Evolutionary conservation across 2,888 invertebrate species (phyloP), one percentile per base, ranked within the genome.

Genomic region (Acanthosepion lycidas): DNA sequence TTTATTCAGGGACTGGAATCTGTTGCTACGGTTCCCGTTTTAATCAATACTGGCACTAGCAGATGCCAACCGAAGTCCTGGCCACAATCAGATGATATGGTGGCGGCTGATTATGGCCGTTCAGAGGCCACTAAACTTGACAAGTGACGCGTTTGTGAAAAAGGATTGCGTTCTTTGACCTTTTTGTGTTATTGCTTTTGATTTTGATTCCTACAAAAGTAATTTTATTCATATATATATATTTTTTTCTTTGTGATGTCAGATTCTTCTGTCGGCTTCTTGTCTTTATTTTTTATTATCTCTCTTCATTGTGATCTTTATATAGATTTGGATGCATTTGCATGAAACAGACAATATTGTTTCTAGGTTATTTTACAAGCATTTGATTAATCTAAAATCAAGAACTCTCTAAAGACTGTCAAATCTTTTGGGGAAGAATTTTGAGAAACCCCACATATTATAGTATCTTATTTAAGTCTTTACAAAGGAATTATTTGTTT

Each of bases 1-100:
- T 78, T 78, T 78, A 78, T 78, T 78, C 78, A 33, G n/a, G 78
- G 78, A 78, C 23, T 78, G 78, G 78, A 33, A 78, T 78, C 78
- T 78, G 78, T 78, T 78, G 78, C 78, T 78, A 78, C 78, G 78
- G 78, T 78, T n/a, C 78, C 78, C 78, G 18, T 78, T 78, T 78
- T 78, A 78, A 78, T 78, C 78, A 78, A 78, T 78, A 78, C 33
- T 78, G 33, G 33, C 78, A 78, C 78, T 78, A n/a, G 78, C 78
- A n/a, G 78, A 78, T 78, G 78, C 78, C n/a, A 78, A 78, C 78
- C 78, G 78, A 78, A 78, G 78, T 78, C 78, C 78, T 78, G 78
- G 78, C 78, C 78, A 33, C n/a, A 33, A 78, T 78, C 78, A 78
- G 78, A 33, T 33, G n/a, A 78, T 78, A n/a, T 78, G 78, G 33